Base-by-base conservation (phyloP, 2,797 vertebrate species). In the Crenichthys baileyi region DNA sequence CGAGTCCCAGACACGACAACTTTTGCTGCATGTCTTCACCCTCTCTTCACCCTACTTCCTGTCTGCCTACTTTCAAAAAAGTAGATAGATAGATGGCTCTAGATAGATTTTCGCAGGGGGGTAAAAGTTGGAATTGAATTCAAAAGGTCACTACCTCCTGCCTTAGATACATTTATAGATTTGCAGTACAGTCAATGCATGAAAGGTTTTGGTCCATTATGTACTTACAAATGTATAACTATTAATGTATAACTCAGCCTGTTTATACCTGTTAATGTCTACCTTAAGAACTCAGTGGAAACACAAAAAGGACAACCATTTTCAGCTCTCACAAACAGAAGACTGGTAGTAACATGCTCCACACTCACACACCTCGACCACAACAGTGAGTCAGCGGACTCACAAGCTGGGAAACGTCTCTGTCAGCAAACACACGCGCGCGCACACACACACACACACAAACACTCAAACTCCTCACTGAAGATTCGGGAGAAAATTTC, bases 361-460 rank as follows among this genome's bases (percentile, higher is more conserved):
- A 80, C 83, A 90, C 55, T 58, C 41, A 7, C 44, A 72, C 85
- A 80, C 84, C 77, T 83, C 77, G 90, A 85, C 86, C 85, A 87
- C 85, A 88, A 88, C 87, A 89, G 88, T 92, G 92, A 94, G 89
- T 93, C 92, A 92, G 91, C 91, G 41, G 76, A 90, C 90, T 80
- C 73, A 1, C 84, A 89, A 77, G 48, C 84, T 70, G 58, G 81
- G 76, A 83, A 83, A 91, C 82, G 76, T 83, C 82, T 84, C 86
- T 81, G 85, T 92, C 88, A 90, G 90, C 89, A 90, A 83, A 87
- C 87, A 80, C 79, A 89, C 60, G 7, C 29, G 0, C 15, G 13
- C 0, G 13, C 22, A 55, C 53, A 53, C 1, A 24, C 51, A 55
- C 18, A 31, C 31, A 31, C 31, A 31, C 75, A 50, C 68, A 46